Conservation (phyloP, 2,888 invertebrate species). For the Gasteruption jaculator region DNA sequence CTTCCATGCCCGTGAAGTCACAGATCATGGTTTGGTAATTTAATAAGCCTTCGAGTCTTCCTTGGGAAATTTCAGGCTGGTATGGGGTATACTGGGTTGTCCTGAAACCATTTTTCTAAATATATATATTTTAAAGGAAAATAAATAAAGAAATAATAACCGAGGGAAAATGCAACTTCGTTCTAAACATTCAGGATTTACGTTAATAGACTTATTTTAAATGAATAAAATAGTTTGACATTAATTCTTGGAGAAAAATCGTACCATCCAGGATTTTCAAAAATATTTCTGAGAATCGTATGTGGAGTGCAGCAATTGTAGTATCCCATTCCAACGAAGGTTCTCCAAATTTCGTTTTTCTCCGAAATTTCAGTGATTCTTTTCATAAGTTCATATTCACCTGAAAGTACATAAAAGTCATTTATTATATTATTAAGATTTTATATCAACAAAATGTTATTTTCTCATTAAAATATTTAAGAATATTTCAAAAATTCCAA, state of each 20-base stretch:
- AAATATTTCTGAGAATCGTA: conserved; percentile 92
- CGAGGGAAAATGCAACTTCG: too few relatives aligned
- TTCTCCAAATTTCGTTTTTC: conserved; percentile 89
- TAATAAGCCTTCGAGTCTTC: conserved; percentile 87
- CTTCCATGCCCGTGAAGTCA: conserved; percentile 91
- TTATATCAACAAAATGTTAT: too few relatives aligned
- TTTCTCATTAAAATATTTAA: too few relatives aligned
- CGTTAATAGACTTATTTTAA: background rate
- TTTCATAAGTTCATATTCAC: conserved; percentile 85
- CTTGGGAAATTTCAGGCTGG: conserved; percentile 97
- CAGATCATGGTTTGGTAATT: conserved; percentile 98
- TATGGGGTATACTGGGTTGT: conserved; percentile 98
- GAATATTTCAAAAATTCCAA: too few relatives aligned
- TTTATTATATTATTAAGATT: too few relatives aligned
- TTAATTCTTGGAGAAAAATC: conserved; percentile 3
- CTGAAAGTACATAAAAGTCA: too few relatives aligned
- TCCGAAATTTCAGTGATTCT: conserved; percentile 74
- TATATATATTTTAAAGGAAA: too few relatives aligned
- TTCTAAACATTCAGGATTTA: conserved; percentile 1
- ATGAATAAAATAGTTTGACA: background rate
- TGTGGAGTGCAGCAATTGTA: conserved; percentile 96
- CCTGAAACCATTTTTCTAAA: conserved; percentile 55
- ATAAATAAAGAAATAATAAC: too few relatives aligned
- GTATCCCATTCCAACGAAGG: conserved; percentile 98
- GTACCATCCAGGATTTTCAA: conserved; percentile 98